Percentiles rank a stretch among this genome's conserved stretches.
Evolutionary conservation across 2,888 invertebrate genomes (phyloP).

Genomic region (Caradrina kadenii): DNA sequence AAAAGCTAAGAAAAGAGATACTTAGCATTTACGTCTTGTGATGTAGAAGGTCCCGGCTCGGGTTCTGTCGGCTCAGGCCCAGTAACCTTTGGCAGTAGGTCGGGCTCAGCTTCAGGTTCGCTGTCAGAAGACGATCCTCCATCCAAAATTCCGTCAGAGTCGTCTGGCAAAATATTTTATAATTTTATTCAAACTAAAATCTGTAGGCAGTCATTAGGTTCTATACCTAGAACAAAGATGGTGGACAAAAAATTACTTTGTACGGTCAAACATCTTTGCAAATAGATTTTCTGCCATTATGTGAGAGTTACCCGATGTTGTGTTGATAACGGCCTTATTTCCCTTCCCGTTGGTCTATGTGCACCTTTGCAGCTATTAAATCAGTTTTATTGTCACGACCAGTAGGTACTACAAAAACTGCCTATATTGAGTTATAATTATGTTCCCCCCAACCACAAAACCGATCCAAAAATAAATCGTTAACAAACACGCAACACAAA

Average conservation of each 20-base stretch:
- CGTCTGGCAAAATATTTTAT: conserved; percentile 59
- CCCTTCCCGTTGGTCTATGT: no score
- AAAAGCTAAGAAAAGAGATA: background rate
- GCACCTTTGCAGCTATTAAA: no score
- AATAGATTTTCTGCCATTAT: no score
- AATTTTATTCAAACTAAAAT: background rate
- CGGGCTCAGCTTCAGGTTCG: conserved; percentile 66
- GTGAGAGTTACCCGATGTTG: no score
- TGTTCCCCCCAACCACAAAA: background rate
- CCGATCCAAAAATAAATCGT: conserved; percentile 12
- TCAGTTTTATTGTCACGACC: background rate
- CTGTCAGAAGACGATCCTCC: conserved; percentile 71
- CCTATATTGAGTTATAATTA: background rate
- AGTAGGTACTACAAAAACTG: background rate
- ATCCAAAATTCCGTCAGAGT: conserved; percentile 68
- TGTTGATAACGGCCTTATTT: no score
- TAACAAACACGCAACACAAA: conserved; percentile 17
- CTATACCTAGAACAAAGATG: background rate
- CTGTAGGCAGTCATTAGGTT: background rate
- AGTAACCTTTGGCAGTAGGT: conserved; percentile 34
- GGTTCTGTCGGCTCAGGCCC: conserved; percentile 56
- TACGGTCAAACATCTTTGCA: background rate
- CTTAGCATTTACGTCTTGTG: conserved; percentile 54
- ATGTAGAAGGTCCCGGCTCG: conserved; percentile 71
- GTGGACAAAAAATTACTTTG: background rate